Percentiles rank a stretch among this genome's conserved stretches.
These are phyloP conservation scores for Linyphia triangularis DNA, from an alignment of 2,888 invertebrate genomes.

Conservation along the genomic window DNA sequence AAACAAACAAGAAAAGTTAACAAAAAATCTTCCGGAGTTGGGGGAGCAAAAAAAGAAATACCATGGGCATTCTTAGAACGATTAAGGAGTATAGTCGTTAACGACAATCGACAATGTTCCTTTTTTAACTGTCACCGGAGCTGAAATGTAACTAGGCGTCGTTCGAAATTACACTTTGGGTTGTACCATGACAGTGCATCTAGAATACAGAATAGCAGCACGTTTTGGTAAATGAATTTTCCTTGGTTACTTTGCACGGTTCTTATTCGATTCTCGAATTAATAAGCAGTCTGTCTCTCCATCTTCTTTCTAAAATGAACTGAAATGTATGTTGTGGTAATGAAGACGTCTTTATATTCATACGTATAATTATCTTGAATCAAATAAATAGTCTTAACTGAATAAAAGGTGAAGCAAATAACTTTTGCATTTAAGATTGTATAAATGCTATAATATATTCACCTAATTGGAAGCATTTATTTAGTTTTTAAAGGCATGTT, in stretches of 20 bases:
- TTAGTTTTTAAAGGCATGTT: too few species aligned
- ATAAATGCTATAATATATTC: too few species aligned
- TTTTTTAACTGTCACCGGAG: constrained; percentile 63
- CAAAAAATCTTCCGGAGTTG: constrained; percentile 20
- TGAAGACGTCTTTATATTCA: background rate
- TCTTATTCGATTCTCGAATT: constrained; percentile 35
- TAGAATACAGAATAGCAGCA: constrained; percentile 57
- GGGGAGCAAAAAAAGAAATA: constrained; percentile 26
- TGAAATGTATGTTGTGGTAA: background rate
- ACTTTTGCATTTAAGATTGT: too few species aligned
- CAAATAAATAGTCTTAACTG: background rate
- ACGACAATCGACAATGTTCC: constrained; percentile 66
- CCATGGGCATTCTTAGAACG: constrained; percentile 54
- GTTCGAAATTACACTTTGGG: constrained; percentile 56
- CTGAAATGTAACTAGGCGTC: constrained; percentile 67
- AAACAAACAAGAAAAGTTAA: constrained; percentile 23
- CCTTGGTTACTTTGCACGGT: constrained; percentile 19
- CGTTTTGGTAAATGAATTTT: constrained; percentile 56
- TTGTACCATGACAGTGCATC: constrained; percentile 33
- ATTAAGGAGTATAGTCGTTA: constrained; percentile 72
- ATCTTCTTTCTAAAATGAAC: background rate
- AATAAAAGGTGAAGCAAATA: too few species aligned
- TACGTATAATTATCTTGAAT: background rate
- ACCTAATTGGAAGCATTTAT: too few species aligned
- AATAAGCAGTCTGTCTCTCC: background rate